phyloP scores from a whole-genome alignment of 2,888 invertebrate genomes.

The Agrypnus murinus region DNA sequence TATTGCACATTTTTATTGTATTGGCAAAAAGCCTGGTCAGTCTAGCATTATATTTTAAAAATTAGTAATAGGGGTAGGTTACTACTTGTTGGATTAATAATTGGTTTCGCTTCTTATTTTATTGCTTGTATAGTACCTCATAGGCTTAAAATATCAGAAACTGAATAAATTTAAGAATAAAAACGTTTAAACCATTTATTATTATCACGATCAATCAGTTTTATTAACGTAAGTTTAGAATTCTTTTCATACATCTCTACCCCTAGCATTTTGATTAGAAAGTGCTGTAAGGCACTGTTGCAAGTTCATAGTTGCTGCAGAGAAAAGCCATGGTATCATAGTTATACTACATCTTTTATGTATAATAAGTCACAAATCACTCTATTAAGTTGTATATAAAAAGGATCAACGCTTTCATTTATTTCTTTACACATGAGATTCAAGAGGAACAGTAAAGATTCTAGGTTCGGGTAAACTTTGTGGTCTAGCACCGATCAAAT shows the following conservation, averaged over 20 bases:
- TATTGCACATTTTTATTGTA: slow-evolving; percentile 43
- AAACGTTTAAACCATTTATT: too few relatives aligned
- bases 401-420: too few relatives aligned
- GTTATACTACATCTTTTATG: slow-evolving; percentile 22
- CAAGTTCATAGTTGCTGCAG: slow-evolving; percentile 21
- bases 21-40: slow-evolving; percentile 34
- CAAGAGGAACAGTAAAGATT: slow-evolving; percentile 75
- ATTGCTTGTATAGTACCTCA: too few relatives aligned
- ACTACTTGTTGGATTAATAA: too few relatives aligned
- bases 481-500: slow-evolving; percentile 72
- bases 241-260: too few relatives aligned
- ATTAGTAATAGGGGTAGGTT: too few relatives aligned
- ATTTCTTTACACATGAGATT: slow-evolving; percentile 74
- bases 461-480: slow-evolving; percentile 74
- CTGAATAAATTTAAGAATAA: too few relatives aligned
- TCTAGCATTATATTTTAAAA: slow-evolving; percentile 13
- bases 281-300: slow-evolving; percentile 42
- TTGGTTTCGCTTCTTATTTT: too few relatives aligned
- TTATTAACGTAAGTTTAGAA: too few relatives aligned
- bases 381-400: slow-evolving; percentile 38
- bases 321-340: slow-evolving; percentile 29
- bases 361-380: slow-evolving; percentile 43
- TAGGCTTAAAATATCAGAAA: too few relatives aligned
- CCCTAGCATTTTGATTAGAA: slow-evolving; percentile 10
- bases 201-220: too few relatives aligned